Evolutionary conservation across 2,797 vertebrate species (phyloP).

Genomic region (Anas acuta): DNA sequence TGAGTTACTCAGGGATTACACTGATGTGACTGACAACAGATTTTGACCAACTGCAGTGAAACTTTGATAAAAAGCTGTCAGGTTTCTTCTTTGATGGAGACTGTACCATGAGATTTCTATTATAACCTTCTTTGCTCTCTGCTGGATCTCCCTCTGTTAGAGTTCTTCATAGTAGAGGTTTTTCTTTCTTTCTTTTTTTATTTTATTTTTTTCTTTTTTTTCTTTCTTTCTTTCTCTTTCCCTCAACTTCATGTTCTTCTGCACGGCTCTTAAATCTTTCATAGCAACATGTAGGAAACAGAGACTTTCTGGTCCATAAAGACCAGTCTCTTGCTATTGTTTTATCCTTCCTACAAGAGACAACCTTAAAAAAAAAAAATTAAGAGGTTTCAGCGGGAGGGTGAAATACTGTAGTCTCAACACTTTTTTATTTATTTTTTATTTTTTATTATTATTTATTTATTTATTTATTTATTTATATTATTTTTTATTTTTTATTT

Average conservation of each 20-base stretch:
- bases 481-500: neutral
- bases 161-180: neutral
- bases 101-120: slow-evolving; percentile 38
- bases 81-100: slow-evolving; percentile 31
- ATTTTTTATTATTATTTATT: too few relatives aligned
- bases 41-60: neutral
- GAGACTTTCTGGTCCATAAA: neutral
- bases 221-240: neutral
- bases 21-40: neutral
- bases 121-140: slow-evolving; percentile 34
- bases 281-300: neutral
- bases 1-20: slow-evolving; percentile 5
- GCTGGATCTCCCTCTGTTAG: slow-evolving; percentile 23
- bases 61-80: neutral
- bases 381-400: neutral
- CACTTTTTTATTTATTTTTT: neutral
- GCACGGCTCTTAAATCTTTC: slow-evolving; percentile 28
- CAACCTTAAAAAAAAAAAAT: neutral
- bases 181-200: neutral
- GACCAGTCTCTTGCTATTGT: neutral
- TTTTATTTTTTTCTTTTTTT: neutral
- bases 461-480: too few relatives aligned
- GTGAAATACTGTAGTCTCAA: neutral
- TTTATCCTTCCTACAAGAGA: neutral
- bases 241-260: neutral